Conservation (phyloP, 2,888 invertebrate species). For the Eupithecia inturbata region DNA sequence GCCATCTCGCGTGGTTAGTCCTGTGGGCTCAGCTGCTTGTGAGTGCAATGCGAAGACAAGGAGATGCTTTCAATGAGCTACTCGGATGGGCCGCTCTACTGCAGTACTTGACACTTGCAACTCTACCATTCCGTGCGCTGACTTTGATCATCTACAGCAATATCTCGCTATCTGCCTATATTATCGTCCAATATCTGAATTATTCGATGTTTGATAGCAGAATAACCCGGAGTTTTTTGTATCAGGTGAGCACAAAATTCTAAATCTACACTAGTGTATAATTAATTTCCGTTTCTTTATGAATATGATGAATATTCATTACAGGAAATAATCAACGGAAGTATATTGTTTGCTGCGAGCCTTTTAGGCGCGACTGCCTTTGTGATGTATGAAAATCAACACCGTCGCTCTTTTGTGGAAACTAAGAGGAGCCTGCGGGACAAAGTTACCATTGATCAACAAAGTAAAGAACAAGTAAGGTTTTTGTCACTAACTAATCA, state of each 20-base stretch:
- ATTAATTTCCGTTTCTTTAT: not conserved
- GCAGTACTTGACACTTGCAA: slow-evolving; percentile 89
- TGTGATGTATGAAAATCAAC: slow-evolving; percentile 92
- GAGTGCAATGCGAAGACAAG: slow-evolving; percentile 77
- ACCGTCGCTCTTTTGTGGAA: slow-evolving; percentile 94
- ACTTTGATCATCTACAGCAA: slow-evolving; percentile 64
- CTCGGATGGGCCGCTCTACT: slow-evolving; percentile 90
- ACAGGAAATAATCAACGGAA: slow-evolving; percentile 89
- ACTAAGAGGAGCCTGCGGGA: slow-evolving; percentile 96
- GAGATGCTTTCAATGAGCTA: slow-evolving; percentile 84
- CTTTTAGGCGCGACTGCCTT: slow-evolving; percentile 86
- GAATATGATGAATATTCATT: slow-evolving; percentile 23
- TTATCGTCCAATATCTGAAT: slow-evolving; percentile 71
- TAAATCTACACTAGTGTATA: not conserved
- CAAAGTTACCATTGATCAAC: slow-evolving; percentile 96
- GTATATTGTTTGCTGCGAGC: slow-evolving; percentile 89
- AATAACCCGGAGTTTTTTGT: slow-evolving; percentile 67
- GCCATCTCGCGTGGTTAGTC: slow-evolving; percentile 87
- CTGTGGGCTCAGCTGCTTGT: slow-evolving; percentile 76
- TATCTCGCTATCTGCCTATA: slow-evolving; percentile 63
- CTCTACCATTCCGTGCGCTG: slow-evolving; percentile 85
- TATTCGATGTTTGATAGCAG: slow-evolving; percentile 63
- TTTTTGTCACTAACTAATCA: not conserved
- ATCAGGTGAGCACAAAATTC: slow-evolving; percentile 59
- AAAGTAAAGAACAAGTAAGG: slow-evolving; percentile 94